Evolutionary conservation across 2,113 vertebrate genomes (phyloP).

Genomic region (Vulpes ferrilata): DNA sequence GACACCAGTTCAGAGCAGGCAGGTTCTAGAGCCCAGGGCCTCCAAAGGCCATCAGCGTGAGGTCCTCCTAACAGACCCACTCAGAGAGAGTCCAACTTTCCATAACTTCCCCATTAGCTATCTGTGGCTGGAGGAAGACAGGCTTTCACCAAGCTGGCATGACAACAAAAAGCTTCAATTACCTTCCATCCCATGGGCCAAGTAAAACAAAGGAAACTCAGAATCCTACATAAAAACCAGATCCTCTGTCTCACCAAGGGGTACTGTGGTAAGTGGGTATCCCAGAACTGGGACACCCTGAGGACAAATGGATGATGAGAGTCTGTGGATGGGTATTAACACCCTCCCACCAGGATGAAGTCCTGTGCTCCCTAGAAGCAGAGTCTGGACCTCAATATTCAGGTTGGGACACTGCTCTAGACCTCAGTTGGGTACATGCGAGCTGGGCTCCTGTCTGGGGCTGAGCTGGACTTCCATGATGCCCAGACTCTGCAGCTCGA

Average conservation of each 20-base stretch:
- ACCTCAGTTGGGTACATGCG: background rate
- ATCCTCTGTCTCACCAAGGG: background rate
- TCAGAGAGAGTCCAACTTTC: background rate
- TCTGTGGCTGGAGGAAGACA: background rate
- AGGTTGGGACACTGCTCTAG: background rate
- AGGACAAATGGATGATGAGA: background rate
- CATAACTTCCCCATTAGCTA: background rate
- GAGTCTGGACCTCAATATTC: background rate
- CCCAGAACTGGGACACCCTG: background rate
- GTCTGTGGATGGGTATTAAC: background rate
- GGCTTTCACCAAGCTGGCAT: background rate
- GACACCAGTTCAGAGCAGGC: background rate
- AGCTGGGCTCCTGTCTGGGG: background rate
- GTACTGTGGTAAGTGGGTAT: background rate
- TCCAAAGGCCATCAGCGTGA: background rate
- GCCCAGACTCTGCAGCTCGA: background rate
- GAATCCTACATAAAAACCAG: background rate
- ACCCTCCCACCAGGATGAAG: background rate
- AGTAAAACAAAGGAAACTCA: background rate
- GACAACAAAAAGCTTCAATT: background rate
- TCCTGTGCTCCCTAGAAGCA: background rate
- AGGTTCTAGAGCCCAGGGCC: background rate
- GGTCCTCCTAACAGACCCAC: background rate
- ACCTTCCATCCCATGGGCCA: background rate
- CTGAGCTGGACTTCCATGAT: background rate